A percentile compares a stretch with the other conserved stretches of the same genome.
These are phyloP conservation scores for Alectura lathami DNA, from an alignment of 2,113 vertebrate genomes.

Conservation along the genomic window DNA sequence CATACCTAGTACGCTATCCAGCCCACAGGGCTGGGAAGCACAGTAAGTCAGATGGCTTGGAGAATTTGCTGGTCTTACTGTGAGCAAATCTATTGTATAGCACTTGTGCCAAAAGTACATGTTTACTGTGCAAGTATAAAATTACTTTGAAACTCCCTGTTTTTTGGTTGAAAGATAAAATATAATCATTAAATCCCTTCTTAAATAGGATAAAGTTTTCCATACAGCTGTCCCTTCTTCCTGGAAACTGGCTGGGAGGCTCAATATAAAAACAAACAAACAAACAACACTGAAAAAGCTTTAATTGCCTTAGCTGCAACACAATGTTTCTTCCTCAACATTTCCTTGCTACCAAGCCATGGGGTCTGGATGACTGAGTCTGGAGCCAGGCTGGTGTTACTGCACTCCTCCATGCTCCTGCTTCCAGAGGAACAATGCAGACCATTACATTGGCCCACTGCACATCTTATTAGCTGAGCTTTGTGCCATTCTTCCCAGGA, in stretches of 20 bases:
- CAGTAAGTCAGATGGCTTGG: background rate
- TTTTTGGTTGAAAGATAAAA: background rate
- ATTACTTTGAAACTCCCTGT: background rate
- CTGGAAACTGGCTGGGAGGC: background rate
- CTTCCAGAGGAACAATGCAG: background rate
- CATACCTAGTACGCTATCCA: background rate
- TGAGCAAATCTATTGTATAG: background rate
- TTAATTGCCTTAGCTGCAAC: background rate
- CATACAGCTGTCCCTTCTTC: background rate
- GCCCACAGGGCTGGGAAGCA: background rate
- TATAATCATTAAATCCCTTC: background rate
- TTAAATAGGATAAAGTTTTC: background rate
- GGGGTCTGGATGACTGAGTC: background rate
- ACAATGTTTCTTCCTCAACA: background rate
- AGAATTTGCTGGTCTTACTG: background rate
- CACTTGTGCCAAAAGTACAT: accelerated
- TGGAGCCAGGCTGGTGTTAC: background rate
- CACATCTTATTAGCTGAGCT: background rate
- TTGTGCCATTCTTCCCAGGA: background rate
- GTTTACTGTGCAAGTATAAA: background rate
- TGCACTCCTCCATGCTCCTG: background rate
- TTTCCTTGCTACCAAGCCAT: background rate
- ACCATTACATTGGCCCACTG: background rate
- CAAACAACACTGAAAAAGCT: background rate
- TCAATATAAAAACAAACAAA: background rate